Conservation (phyloP, 2,888 invertebrate species). For the Caenorhabditis uteleia region DNA sequence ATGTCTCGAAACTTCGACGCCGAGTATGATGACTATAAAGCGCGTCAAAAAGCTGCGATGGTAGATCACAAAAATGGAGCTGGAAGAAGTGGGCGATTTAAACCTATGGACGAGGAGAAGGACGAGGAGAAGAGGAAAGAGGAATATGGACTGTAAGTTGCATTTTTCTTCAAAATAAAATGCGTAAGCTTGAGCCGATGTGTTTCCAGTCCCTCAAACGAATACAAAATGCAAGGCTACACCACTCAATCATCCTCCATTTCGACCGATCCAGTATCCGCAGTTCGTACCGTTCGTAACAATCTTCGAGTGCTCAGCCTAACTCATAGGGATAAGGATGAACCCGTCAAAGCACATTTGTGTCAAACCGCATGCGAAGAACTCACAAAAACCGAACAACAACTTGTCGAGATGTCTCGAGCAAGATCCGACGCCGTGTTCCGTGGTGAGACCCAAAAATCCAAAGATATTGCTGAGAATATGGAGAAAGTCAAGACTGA, state of each 20-base stretch:
- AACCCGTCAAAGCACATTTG: slow-evolving; percentile 45
- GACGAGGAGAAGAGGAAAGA: slow-evolving; percentile 16
- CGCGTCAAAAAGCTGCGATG: slow-evolving; percentile 32
- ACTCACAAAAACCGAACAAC: slow-evolving; percentile 49
- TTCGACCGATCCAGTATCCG: slow-evolving; percentile 56
- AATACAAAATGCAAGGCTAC: slow-evolving; percentile 48
- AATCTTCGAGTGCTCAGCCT: slow-evolving; percentile 42
- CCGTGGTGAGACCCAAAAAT: slow-evolving; percentile 45
- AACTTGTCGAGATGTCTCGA: slow-evolving; percentile 45
- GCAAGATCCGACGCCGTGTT: slow-evolving; percentile 53
- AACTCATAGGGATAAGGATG: slow-evolving; percentile 28
- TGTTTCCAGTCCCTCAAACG: slow-evolving; percentile 38
- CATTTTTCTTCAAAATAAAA: neutral
- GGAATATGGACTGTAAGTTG: slow-evolving; percentile 34
- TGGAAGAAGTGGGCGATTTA: slow-evolving; percentile 13
- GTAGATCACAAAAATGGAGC: too few relatives aligned
- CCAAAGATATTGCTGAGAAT: slow-evolving; percentile 31
- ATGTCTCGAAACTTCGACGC: slow-evolving; percentile 33
- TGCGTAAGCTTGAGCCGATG: neutral
- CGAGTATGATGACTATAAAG: slow-evolving; percentile 45
- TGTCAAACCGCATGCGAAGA: slow-evolving; percentile 50
- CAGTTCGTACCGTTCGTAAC: slow-evolving; percentile 54
- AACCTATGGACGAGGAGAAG: slow-evolving; percentile 24
- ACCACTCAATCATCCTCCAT: slow-evolving; percentile 32
- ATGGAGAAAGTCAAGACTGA: slow-evolving; percentile 49